Percentiles rank a stretch among this genome's conserved stretches.
phyloP scores from a whole-genome alignment of 2,888 invertebrate genomes.

The Rotaria macrura region DNA sequence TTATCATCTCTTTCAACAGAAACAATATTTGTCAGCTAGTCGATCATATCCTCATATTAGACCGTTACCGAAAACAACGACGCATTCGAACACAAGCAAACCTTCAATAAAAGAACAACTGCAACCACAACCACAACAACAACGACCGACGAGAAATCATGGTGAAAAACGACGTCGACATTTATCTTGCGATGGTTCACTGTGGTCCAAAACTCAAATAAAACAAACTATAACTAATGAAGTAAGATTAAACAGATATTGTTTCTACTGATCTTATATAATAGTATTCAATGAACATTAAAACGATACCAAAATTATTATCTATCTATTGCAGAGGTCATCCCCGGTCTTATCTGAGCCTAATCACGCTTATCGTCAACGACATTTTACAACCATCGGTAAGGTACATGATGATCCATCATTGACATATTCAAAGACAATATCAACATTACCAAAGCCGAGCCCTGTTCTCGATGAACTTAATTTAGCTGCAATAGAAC shows the following conservation, averaged over 20 bases:
- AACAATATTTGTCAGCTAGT: not conserved
- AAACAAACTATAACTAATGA: not conserved
- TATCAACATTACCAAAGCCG: not conserved
- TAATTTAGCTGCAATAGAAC: slow-evolving; percentile 4
- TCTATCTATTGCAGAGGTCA: not conserved
- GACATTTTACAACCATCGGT: not conserved
- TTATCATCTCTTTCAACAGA: not conserved
- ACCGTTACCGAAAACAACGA: not conserved
- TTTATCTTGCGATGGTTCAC: slow-evolving; percentile 2
- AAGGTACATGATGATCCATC: not conserved
- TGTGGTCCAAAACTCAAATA: not conserved
- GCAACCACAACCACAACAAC: not conserved
- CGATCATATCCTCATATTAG: slow-evolving; percentile 1
- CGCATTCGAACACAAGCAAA: not conserved
- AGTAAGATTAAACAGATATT: not conserved
- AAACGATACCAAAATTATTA: not conserved
- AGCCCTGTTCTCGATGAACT: not conserved
- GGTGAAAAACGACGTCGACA: not conserved
- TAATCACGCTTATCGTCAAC: not conserved
- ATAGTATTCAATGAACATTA: too few relatives aligned
- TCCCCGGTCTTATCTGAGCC: not conserved
- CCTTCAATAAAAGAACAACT: not conserved
- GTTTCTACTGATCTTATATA: not conserved
- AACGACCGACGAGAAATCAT: not conserved
- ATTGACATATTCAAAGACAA: not conserved